Evolutionary conservation across 2,888 invertebrate genomes (phyloP), one percentile per base, ranked within the genome.

Genomic region (Prenolepis imparis): DNA sequence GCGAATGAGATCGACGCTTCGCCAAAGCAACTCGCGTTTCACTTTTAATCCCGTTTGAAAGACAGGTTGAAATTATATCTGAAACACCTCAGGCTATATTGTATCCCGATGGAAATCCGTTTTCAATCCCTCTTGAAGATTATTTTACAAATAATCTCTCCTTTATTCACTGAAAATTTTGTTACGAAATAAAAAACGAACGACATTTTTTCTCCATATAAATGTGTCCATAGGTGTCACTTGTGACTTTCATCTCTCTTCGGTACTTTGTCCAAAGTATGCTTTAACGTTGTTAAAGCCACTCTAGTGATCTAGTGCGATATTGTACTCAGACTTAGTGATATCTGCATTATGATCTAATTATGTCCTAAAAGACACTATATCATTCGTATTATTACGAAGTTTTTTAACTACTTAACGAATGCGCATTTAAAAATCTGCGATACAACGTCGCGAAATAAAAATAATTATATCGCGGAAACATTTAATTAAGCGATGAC

Each of bases 261-360:
- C 11, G 21, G 61, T 77, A 66, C 73, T 77, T 70, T 39, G 64
- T 41, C 64, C 48, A 66, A 52, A 82, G 52, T 82, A 64, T 74
- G 77, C 48, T 61, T 73, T 41, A 61, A 78, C 48, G 74, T 68
- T 88, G 85, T 89, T 89, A 89, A 87, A 82, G 73, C 28, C 83
- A 66, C n/a, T 75, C 63, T 67, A 28, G 11, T 28, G 28, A 2
- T n/a, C n/a, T n/a, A n/a, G n/a, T 36, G 36, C 36, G 82, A 73
- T 83, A 88, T 36, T 36, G 36, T 52, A 78, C 83, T 18, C 59
- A 64, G 82, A 83, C 88, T 86, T 90, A 89, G 36, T 83, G 90
- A 82, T 68, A 80, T 78, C 74, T 64, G 48, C 84, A 70, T 88
- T 80, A 88, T 41, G 88, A 82, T 61, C 55, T 59, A 77, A 77